These are phyloP conservation scores for Melanostoma scalare DNA, from an alignment of 2,888 invertebrate species.

Conservation along the genomic window DNA sequence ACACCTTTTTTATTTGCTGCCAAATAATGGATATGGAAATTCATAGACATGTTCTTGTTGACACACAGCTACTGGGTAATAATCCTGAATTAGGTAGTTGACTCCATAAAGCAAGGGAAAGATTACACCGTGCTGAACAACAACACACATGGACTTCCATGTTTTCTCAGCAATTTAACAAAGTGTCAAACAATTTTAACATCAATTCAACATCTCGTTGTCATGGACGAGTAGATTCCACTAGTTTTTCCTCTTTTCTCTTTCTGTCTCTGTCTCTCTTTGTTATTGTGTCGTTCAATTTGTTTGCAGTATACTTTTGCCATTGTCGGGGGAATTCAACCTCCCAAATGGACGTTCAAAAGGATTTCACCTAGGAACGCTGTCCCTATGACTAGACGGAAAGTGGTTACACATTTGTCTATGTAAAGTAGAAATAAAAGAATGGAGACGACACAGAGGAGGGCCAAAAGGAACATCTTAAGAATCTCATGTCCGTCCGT, in stretches of 20 bases:
- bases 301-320: conserved; percentile 39
- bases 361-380: conserved; percentile 66
- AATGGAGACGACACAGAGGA: conserved; percentile 17
- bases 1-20: conserved; percentile 69
- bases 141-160: conserved; percentile 68
- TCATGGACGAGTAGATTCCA: conserved; percentile 64
- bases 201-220: conserved; percentile 71
- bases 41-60: conserved; percentile 62
- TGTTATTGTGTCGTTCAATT: conserved; percentile 20
- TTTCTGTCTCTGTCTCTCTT: conserved; percentile 16
- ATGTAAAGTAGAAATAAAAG: conserved; percentile 60
- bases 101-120: conserved; percentile 67
- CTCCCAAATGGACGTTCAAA: conserved; percentile 63
- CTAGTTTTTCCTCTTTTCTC: conserved; percentile 25
- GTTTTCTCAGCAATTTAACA: conserved; percentile 73
- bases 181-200: conserved; percentile 73
- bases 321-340: conserved; percentile 43
- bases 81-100: conserved; percentile 69
- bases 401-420: conserved; percentile 68
- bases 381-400: conserved; percentile 48
- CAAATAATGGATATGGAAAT: conserved; percentile 69
- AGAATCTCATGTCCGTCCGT: conserved; percentile 72
- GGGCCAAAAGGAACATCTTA: conserved; percentile 65
- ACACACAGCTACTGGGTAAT: conserved; percentile 59
- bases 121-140: conserved; percentile 70